Evolutionary conservation across 2,888 invertebrate genomes (phyloP).

Genomic region (Marronus borbonicus): DNA sequence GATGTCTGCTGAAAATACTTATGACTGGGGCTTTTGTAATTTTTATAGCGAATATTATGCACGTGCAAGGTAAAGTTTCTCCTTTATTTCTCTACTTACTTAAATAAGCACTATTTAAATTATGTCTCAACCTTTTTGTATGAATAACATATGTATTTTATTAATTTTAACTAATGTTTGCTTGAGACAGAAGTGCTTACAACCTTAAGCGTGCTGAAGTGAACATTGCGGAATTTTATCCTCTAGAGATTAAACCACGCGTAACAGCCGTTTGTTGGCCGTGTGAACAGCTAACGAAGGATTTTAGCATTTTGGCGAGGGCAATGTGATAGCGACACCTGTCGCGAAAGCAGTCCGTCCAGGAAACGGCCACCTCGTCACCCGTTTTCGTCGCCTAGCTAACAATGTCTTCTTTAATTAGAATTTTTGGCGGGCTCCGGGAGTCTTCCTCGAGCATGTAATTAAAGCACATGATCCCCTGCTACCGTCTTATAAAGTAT

Average conservation of each 20-base stretch:
- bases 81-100: too few relatives aligned
- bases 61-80: too few relatives aligned
- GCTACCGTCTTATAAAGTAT: slow-evolving; percentile 32
- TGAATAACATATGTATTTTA: too few relatives aligned
- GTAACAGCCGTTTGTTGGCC: slow-evolving; percentile 9
- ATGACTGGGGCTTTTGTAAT: too few relatives aligned
- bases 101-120: too few relatives aligned
- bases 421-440: slow-evolving; percentile 34
- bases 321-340: slow-evolving; percentile 27
- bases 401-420: slow-evolving; percentile 28
- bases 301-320: slow-evolving; percentile 3
- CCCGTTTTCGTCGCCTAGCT: slow-evolving; percentile 12
- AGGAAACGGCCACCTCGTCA: slow-evolving; percentile 19
- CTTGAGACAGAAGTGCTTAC: too few relatives aligned
- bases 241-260: slow-evolving; percentile 11
- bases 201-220: background rate
- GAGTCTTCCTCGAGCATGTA: slow-evolving; percentile 18
- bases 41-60: too few relatives aligned
- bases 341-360: slow-evolving; percentile 38
- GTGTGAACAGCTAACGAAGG: background rate
- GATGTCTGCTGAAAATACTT: too few relatives aligned
- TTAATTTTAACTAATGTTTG: too few relatives aligned
- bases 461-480: slow-evolving; percentile 35
- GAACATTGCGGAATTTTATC: background rate
- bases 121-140: too few relatives aligned